Conservation (phyloP, 2,113 vertebrate genomes). For the Marmota flaviventris region DNA sequence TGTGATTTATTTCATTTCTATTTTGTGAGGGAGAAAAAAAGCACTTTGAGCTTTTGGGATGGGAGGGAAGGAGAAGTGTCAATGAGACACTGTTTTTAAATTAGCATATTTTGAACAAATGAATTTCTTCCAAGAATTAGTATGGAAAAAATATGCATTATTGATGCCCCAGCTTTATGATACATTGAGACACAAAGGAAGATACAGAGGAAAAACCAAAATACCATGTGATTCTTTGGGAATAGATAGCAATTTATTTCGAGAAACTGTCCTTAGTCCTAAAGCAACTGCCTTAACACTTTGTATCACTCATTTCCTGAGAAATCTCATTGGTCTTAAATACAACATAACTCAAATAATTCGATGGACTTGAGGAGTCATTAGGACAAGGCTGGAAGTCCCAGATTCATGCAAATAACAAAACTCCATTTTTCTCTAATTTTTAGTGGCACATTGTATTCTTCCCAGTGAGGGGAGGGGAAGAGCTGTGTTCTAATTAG, state of each 20-base stretch:
- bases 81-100: not conserved
- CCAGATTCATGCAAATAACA: not conserved
- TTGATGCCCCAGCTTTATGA: not conserved
- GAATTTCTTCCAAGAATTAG: not conserved
- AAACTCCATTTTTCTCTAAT: not conserved
- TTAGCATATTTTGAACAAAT: not conserved
- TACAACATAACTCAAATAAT: not conserved
- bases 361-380: not conserved
- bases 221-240: not conserved
- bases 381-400: not conserved
- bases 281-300: not conserved
- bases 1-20: not conserved
- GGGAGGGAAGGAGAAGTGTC: not conserved
- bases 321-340: not conserved
- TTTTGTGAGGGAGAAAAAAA: not conserved
- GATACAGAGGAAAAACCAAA: slow-evolving; percentile 3
- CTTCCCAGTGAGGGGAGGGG: not conserved
- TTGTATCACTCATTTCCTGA: not conserved
- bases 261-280: not conserved
- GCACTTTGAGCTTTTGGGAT: not conserved
- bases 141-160: not conserved
- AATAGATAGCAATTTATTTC: not conserved
- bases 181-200: not conserved
- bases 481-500: not conserved
- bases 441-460: slow-evolving; percentile 25